Base-by-base conservation (phyloP, 2,113 vertebrate species). In the Micronycteris hirsuta region DNA sequence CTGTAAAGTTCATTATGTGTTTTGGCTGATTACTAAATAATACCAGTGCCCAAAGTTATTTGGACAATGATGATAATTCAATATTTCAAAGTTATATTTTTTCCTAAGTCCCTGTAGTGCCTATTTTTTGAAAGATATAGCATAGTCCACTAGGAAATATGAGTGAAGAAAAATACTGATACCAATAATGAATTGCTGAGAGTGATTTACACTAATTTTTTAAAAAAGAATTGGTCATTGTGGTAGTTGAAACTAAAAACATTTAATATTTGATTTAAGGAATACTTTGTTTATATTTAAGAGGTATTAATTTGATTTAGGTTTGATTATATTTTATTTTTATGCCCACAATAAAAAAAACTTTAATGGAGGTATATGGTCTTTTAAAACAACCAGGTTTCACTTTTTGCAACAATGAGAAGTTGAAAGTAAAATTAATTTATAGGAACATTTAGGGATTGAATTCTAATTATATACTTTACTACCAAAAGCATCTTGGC, bases 381-480 rank as follows among this genome's bases (percentile, higher is more conserved):
- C 38, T 95, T 97, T 97, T 91, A 97, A 98, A 98, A 95, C 31
- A 96, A 83, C 96, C 93, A 87, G 13, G 96, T 97, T 86, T 88
- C 84, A 36, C 45, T 89, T 89, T 97, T 84, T 97, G 58, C 28
- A 89, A 43, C 95, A 90, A 96, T 93, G 83, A 98, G 22, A 11
- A 90, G 78, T 96, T 97, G 94, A 95, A 97, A 97, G 77, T 85
- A 89, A 97, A 97, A 97, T 97, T 97, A 97, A 96, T 91, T 89
- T 95, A 31, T 63, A 49, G 36, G 47, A 67, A 54, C 8, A 98
- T 77, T 58, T 54, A 92, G 74, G 26, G 9, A 97, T 78, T 96
- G 71, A 97, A 96, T 97, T 97, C 47, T 96, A 96, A 93, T 91
- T 84, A 82, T 38, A 56, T 61, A 88, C 43, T 95, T 88, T 94